Conservation (phyloP, 2,888 invertebrate genomes). For the Spicauda simplicius region DNA sequence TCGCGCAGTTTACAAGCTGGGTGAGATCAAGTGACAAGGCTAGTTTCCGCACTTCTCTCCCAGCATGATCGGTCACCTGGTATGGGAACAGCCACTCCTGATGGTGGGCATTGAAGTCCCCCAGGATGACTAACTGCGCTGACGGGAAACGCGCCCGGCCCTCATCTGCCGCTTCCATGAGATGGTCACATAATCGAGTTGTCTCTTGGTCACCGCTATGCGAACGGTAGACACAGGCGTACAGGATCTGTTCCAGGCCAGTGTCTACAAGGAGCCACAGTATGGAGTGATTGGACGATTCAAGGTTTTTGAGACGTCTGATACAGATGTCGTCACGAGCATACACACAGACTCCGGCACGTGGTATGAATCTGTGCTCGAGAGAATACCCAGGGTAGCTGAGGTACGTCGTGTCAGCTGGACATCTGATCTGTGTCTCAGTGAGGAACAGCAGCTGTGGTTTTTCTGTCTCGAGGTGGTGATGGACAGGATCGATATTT, state of each 20-base stretch:
- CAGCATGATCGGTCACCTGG: no score
- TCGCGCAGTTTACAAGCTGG: no score
- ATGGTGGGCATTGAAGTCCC: no score
- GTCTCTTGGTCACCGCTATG: no score
- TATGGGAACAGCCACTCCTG: no score
- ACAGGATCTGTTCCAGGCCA: not conserved
- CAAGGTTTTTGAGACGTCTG: not conserved
- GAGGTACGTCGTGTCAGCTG: conserved; percentile 23
- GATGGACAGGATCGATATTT: no score
- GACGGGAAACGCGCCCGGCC: no score
- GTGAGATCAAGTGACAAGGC: no score
- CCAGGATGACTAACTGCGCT: no score
- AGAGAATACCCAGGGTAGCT: conserved; percentile 28
- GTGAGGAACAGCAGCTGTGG: conserved; percentile 26
- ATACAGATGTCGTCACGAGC: not conserved
- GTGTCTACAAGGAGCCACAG: not conserved
- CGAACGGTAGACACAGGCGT: conserved; percentile 87
- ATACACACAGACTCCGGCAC: conserved; percentile 7
- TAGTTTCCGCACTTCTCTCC: no score
- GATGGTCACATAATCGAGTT: not conserved
- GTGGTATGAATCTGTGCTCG: conserved; percentile 19
- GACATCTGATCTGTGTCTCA: conserved; percentile 32
- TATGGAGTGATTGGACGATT: conserved; percentile 52
- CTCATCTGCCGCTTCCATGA: conserved; percentile 22
- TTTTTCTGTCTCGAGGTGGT: conserved; percentile 15